A percentile compares a stretch with the other conserved stretches of the same genome.
Evolutionary conservation across 2,888 invertebrate species (phyloP).

Genomic region (Doris montereyensis): DNA sequence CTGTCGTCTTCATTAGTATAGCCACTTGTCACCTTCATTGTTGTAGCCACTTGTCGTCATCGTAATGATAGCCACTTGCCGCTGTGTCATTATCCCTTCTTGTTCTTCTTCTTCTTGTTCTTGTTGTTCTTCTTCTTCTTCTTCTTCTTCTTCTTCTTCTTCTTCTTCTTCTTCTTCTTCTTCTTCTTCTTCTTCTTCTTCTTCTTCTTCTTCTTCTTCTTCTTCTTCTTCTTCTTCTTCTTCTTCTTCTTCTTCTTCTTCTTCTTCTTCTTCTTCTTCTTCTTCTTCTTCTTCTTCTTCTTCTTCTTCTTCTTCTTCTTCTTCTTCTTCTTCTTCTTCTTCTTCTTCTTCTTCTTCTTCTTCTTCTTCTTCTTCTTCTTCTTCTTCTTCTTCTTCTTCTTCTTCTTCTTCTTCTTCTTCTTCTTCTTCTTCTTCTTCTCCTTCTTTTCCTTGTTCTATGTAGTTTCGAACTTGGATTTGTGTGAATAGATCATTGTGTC

Average conservation of each 20-base stretch:
- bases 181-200: background rate
- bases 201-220: background rate
- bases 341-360: background rate
- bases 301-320: background rate
- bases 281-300: background rate
- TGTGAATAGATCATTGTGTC: too few species aligned
- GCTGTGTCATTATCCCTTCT: too few species aligned
- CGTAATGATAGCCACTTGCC: too few species aligned
- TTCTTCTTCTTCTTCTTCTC: background rate
- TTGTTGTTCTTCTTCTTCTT: background rate
- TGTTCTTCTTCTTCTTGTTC: background rate
- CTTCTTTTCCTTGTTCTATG: too few species aligned
- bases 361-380: background rate
- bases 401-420: background rate
- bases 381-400: background rate
- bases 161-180: background rate
- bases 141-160: background rate
- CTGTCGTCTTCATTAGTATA: too few species aligned
- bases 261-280: background rate
- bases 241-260: background rate
- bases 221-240: background rate
- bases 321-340: background rate
- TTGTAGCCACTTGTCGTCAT: too few species aligned
- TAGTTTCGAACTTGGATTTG: too few species aligned
- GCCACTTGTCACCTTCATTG: too few species aligned